Evolutionary conservation across 1,140 invertebrate species (phyloP), one percentile per base, ranked within the genome.

Genomic region (Patella vulgata): DNA sequence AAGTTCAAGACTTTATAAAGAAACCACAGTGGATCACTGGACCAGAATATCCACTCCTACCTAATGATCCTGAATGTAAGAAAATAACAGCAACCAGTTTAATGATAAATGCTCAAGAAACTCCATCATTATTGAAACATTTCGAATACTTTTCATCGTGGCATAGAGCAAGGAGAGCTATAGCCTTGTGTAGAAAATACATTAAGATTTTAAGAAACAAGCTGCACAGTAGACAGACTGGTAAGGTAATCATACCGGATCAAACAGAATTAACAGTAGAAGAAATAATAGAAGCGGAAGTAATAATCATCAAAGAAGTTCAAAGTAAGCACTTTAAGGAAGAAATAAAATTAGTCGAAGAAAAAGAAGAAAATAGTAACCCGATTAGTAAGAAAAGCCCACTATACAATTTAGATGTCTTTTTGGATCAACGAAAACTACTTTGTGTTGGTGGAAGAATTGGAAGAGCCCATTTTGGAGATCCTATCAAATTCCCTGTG

Each of bases 1-100:
- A 9, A 25, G 62, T 47, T 6, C 17, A 50, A 6, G 62, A 62
- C 12, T 42, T 65, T n/a, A 28, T 27, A 6, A n/a, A n/a, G n/a
- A 55, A 33, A 1, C 59, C 70, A 23, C 46, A 33, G 31, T 74
- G 72, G 69, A 53, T 72, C 30, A 55, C 21, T 39, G 70, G 70
- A 17, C 70, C 63, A 19, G 12, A 33, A 28, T 70, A 72, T 52
- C 44, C 23, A 6, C n/a, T 56, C 30, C 36, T 52, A 21, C 4
- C 52, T 19, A 42, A 51, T 36, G 59, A 66, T 21, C 62, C 59
- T 3, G 63, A 72, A 27, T 59, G 66, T 30, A 58, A 42, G 44
- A 55, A 17, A 19, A 23, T 14, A 9, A 67, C 21, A 42, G n/a
- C 48, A 11, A 5, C 51, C 21, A 25, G 23, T 14, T 33, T 44